Evolutionary conservation across 2,113 vertebrate genomes (phyloP).

Genomic region (Paramormyrops kingsleyae): DNA sequence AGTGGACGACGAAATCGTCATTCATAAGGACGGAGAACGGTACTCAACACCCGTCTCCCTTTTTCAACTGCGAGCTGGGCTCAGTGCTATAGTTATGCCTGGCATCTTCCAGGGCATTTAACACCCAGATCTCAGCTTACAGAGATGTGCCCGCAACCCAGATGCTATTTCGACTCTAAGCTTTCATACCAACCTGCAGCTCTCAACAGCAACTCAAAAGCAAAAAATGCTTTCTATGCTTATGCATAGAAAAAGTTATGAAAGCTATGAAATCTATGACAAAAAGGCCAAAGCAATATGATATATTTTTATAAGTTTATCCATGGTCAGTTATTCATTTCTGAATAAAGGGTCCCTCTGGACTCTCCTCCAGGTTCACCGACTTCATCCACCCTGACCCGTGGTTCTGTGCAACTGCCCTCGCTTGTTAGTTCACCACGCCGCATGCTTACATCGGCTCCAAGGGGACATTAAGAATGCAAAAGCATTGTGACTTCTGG

Average conservation of each 20-base stretch:
- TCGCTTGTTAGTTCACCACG: not conserved
- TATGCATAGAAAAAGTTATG: not conserved
- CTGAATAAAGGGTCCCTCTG: not conserved
- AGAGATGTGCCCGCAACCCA: not conserved
- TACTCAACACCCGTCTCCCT: not conserved
- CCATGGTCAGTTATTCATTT: not conserved
- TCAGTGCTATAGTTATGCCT: not conserved
- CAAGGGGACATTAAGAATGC: not conserved
- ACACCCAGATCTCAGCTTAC: not conserved
- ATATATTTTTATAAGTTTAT: not conserved
- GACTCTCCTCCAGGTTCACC: not conserved
- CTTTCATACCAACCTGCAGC: not conserved
- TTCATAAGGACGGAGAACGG: not conserved
- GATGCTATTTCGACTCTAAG: not conserved
- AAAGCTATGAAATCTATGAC: not conserved
- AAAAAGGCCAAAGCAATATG: not conserved
- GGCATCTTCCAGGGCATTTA: not conserved
- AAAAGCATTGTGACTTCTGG: not conserved
- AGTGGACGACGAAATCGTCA: not conserved
- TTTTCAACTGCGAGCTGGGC: not conserved
- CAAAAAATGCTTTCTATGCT: too few species aligned
- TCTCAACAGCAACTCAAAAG: not conserved
- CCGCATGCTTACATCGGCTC: not conserved
- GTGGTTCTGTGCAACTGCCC: not conserved
- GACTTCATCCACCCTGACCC: not conserved